These are phyloP conservation scores for Sterna hirundo DNA, from an alignment of 2,113 vertebrate species.

Conservation along the genomic window DNA sequence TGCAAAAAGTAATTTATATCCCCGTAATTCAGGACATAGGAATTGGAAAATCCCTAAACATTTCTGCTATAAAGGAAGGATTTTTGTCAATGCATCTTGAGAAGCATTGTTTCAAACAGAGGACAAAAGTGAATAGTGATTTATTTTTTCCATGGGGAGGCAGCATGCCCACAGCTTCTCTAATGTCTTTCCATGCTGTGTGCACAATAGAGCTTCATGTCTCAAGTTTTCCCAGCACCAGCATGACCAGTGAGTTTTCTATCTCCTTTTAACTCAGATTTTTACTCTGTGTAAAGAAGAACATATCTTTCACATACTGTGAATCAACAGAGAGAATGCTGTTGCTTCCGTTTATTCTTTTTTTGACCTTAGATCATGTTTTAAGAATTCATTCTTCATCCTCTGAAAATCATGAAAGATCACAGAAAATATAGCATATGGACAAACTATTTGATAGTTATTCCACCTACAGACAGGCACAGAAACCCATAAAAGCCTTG, in stretches of 20 bases:
- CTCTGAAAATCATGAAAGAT: background rate
- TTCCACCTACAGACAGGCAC: background rate
- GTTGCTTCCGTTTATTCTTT: accelerated
- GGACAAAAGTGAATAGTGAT: background rate
- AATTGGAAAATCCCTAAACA: background rate
- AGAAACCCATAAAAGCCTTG: background rate
- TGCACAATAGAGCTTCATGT: background rate
- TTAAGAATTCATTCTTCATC: background rate
- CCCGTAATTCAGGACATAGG: background rate
- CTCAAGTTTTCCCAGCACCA: background rate
- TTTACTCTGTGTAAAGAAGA: background rate
- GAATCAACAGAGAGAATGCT: background rate
- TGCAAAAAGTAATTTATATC: background rate
- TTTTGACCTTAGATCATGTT: background rate
- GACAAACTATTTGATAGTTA: background rate
- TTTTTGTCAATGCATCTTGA: background rate
- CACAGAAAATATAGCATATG: background rate
- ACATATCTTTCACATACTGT: background rate
- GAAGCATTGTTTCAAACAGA: background rate
- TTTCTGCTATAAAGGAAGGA: background rate
- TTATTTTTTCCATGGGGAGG: background rate
- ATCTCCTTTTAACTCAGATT: background rate
- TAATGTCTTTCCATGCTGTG: background rate
- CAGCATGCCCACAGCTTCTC: background rate
- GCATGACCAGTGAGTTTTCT: background rate